phyloP scores from a whole-genome alignment of 2,888 invertebrate species.

The Hipparchia semele region DNA sequence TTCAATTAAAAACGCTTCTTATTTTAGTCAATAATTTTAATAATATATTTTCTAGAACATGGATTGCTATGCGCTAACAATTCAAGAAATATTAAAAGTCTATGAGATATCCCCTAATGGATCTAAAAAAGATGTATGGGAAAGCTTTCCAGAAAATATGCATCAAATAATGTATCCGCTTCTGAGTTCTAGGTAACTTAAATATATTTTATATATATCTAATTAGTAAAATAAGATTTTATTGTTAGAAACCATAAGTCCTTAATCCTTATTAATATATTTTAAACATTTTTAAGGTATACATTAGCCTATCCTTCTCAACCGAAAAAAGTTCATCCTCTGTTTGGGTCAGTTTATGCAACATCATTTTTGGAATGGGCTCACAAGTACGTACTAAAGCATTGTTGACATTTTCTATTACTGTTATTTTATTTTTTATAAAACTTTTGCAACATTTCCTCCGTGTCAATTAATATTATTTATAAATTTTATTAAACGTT shows the following conservation, averaged over 20 bases:
- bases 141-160: constrained; percentile 86
- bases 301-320: constrained; percentile 73
- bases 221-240: neutral
- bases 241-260: neutral
- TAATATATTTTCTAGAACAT: constrained; percentile 80
- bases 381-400: constrained; percentile 78
- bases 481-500: neutral
- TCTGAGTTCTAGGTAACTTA: constrained; percentile 85
- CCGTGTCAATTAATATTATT: neutral
- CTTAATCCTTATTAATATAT: neutral
- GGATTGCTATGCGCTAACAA: constrained; percentile 91
- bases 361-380: constrained; percentile 89
- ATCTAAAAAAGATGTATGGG: constrained; percentile 86
- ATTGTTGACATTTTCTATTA: neutral
- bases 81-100: constrained; percentile 89
- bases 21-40: neutral
- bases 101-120: constrained; percentile 87
- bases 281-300: constrained; percentile 58
- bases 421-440: neutral
- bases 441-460: neutral
- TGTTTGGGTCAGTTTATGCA: constrained; percentile 87
- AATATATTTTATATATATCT: neutral
- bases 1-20: too few species aligned
- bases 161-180: constrained; percentile 90
- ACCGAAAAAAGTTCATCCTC: constrained; percentile 80